These are phyloP conservation scores for Calephelis perditalis DNA, from an alignment of 2,888 invertebrate genomes.

Conservation along the genomic window DNA sequence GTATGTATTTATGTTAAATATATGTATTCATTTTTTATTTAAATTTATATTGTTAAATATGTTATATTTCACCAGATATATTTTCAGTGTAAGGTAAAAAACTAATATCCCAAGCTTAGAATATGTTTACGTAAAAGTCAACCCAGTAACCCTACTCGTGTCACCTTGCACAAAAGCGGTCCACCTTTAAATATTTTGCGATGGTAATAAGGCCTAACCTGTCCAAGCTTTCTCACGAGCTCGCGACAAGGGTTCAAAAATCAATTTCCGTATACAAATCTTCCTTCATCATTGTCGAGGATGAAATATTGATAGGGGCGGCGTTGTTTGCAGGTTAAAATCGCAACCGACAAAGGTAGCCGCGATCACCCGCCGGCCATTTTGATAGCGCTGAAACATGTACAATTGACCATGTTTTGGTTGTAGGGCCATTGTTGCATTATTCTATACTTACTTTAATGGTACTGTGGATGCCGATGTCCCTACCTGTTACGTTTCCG, in stretches of 20 bases:
- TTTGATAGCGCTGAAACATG: conserved; percentile 66
- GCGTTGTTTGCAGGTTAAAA: conserved; percentile 34
- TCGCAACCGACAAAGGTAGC: conserved; percentile 52
- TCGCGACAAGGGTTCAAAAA: conserved; percentile 63
- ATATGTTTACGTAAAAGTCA: conserved; percentile 1
- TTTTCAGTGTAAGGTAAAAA: too few relatives aligned
- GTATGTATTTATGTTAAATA: too few relatives aligned
- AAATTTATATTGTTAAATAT: too few relatives aligned
- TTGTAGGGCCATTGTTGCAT: conserved; percentile 55
- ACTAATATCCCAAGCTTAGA: too few relatives aligned
- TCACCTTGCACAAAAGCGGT: background rate
- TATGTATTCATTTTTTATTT: too few relatives aligned
- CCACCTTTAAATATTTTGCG: conserved; percentile 17
- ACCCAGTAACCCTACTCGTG: background rate
- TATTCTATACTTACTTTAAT: conserved; percentile 27
- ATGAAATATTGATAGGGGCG: conserved; percentile 57
- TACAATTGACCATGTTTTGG: conserved; percentile 68
- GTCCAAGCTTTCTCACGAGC: conserved; percentile 73
- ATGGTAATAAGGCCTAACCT: conserved; percentile 55
- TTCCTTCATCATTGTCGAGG: conserved; percentile 68
- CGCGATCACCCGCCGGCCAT: conserved; percentile 51
- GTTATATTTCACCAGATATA: too few relatives aligned
- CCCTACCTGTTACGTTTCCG: conserved; percentile 36
- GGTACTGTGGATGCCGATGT: conserved; percentile 36
- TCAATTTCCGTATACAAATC: conserved; percentile 78